These are phyloP conservation scores for Camptogramma bilineatum DNA, from an alignment of 2,888 invertebrate species.

Conservation along the genomic window DNA sequence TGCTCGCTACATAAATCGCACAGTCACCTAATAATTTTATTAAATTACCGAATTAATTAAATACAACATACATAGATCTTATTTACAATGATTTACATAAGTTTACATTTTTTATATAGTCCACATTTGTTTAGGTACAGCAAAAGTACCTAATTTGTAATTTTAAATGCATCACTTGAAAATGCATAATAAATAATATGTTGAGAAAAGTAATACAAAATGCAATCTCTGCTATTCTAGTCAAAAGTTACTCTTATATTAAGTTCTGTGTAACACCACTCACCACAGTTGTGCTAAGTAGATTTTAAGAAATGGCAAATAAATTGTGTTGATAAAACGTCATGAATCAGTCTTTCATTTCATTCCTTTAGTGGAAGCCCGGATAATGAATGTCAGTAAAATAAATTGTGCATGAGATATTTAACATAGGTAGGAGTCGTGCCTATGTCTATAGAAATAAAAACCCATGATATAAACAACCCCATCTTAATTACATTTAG, in stretches of 20 bases:
- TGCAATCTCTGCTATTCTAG: constrained; percentile 70
- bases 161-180: constrained; percentile 46
- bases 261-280: constrained; percentile 60
- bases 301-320: constrained; percentile 67
- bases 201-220: constrained; percentile 56
- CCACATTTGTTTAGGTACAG: constrained; percentile 63
- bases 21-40: constrained; percentile 38
- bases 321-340: constrained; percentile 71
- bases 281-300: constrained; percentile 66
- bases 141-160: constrained; percentile 49
- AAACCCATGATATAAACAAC: background rate
- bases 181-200: constrained; percentile 55
- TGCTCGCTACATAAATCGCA: constrained; percentile 54
- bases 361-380: constrained; percentile 52
- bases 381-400: constrained; percentile 16
- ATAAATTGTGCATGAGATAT: constrained; percentile 6
- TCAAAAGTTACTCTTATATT: constrained; percentile 67
- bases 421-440: background rate
- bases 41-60: constrained; percentile 42
- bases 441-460: background rate
- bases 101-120: constrained; percentile 51
- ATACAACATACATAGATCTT: constrained; percentile 43
- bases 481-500: background rate
- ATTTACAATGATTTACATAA: constrained; percentile 67
- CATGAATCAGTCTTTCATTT: constrained; percentile 81